Base-by-base conservation (phyloP, 2,113 vertebrate species). In the Osmerus eperlanus region DNA sequence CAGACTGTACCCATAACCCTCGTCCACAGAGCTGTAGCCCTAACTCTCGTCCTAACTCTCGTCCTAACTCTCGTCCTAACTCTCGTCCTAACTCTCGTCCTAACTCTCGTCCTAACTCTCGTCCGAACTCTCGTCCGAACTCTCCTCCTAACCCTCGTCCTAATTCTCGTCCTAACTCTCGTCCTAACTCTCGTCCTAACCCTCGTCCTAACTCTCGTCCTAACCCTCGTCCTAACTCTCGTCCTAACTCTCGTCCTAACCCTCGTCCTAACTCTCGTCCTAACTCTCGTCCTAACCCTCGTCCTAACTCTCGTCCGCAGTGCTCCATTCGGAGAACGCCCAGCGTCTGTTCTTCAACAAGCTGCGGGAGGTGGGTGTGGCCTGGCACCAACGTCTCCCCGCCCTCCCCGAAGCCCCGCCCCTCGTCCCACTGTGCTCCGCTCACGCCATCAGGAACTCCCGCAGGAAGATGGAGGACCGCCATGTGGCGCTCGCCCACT, bases 401-500 rank as follows among this genome's bases (percentile, higher is more conserved):
- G 60, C 88, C 87, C 0, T 15, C 7, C 0, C 62, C 29, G 41
- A 61, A 55, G 70, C 70, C 80, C 25, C 63, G 65, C 1, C 25
- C 6, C 84, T 74, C 0, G 91, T 83, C 70, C 85, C 90, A 79
- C 85, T 83, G 3, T 88, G 93, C 76, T 96, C 93, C 1, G 80
- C 89, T 67, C 94, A 98, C 0, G 94, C 96, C 83, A 97, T 98
- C 83, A 94, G 94, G 19, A 98, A 98, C 75, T 87, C 90, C 0
- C 94, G 97, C 0, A 92, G 97, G 73, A 98, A 95, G 82, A 99
- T 99, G 97, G 97, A 99, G 81, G 97, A 99, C 87, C 93, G 94
- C 0, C 97, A 99, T 0, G 81, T 98, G 64, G 83, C 84, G 15
- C 87, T 98, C 0, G 81, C 89, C 0, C 87, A 95, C 60, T 97